Conservation (phyloP, 2,113 vertebrate species). For the Pomatorhinus ruficollis region DNA sequence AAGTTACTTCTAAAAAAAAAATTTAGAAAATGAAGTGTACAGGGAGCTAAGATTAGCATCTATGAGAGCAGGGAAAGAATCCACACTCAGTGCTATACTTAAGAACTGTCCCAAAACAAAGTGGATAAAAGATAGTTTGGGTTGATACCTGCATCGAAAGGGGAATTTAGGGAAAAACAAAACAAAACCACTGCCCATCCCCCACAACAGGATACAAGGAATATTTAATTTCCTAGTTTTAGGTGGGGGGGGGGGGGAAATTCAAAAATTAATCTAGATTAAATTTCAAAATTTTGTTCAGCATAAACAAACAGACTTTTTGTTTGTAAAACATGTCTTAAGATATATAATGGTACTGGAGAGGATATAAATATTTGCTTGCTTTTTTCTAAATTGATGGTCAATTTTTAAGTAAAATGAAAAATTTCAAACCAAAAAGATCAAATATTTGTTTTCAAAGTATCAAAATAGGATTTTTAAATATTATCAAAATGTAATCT, state of each 20-base stretch:
- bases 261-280: not conserved
- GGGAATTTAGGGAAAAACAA: too few species aligned
- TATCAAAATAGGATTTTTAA: not conserved
- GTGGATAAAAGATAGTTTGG: not conserved
- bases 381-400: not conserved
- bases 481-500: not conserved
- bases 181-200: fast-evolving
- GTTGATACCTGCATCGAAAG: not conserved
- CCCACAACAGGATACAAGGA: not conserved
- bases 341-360: not conserved
- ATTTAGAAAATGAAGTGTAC: fast-evolving
- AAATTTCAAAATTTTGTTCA: not conserved
- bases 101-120: not conserved
- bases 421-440: not conserved
- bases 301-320: not conserved
- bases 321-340: not conserved
- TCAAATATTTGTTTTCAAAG: not conserved
- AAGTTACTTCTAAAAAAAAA: not conserved
- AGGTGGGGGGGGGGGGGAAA: too few species aligned
- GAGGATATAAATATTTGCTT: not conserved
- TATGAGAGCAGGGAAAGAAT: not conserved
- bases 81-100: not conserved
- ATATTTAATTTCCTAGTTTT: not conserved
- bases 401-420: not conserved
- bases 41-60: not conserved